These are phyloP conservation scores for Drosophila sulfurigaster DNA, from an alignment of 1,140 invertebrate genomes.

Conservation along the genomic window DNA sequence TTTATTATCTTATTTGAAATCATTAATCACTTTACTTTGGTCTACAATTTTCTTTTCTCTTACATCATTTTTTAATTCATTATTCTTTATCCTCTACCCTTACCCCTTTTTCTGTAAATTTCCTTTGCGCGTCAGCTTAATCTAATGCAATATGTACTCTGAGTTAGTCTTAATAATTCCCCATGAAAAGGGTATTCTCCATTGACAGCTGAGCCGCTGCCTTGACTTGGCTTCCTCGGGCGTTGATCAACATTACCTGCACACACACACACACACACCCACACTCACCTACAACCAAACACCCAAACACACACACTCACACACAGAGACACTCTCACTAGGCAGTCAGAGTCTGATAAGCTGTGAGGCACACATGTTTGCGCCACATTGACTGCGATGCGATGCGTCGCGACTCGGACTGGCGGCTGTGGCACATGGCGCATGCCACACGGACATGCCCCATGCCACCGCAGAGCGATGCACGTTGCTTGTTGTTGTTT, in stretches of 20 bases:
- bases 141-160: too few species aligned
- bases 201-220: neutral
- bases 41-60: too few species aligned
- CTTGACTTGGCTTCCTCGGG: neutral
- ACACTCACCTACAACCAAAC: neutral
- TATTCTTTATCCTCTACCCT: too few species aligned
- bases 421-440: slow-evolving; percentile 14
- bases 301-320: slow-evolving; percentile 11
- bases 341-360: neutral
- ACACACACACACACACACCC: neutral
- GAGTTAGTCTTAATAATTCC: too few species aligned
- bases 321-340: slow-evolving; percentile 12
- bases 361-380: slow-evolving; percentile 5
- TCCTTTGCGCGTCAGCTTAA: too few species aligned
- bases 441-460: slow-evolving; percentile 39
- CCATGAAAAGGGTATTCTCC: too few species aligned
- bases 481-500: slow-evolving; percentile 17
- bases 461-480: slow-evolving; percentile 17
- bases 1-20: too few species aligned
- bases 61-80: too few species aligned
- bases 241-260: slow-evolving; percentile 26
- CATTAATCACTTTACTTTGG: too few species aligned
- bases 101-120: too few species aligned
- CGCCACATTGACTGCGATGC: slow-evolving; percentile 4
- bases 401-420: neutral